Conservation (phyloP, 2,113 vertebrate species). For the Grallaria varia region DNA sequence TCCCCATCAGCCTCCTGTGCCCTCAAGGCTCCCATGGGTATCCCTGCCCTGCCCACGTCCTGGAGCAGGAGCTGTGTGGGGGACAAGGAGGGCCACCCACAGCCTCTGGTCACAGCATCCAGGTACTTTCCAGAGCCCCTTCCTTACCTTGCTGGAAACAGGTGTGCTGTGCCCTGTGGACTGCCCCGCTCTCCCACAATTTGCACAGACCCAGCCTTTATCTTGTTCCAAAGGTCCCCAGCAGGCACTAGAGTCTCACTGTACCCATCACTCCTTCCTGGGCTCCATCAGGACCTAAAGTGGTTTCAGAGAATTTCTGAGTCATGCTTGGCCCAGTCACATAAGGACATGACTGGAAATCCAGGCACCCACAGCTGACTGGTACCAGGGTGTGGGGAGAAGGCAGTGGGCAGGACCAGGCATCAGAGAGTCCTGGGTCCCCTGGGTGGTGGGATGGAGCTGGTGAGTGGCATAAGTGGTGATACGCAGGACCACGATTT, state of each 20-base stretch:
- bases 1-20: neutral
- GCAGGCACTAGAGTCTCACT: neutral
- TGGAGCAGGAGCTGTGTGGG: neutral
- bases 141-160: neutral
- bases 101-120: neutral
- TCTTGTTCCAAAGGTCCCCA: slow-evolving; percentile 61
- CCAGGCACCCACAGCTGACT: neutral
- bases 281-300: neutral
- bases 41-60: accelerated
- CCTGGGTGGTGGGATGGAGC: neutral
- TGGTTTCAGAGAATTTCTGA: neutral
- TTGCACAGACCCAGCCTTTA: neutral
- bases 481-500: neutral
- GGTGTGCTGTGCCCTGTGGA: neutral
- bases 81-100: neutral
- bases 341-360: neutral
- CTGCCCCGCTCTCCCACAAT: neutral
- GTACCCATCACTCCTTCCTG: neutral
- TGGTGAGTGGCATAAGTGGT: neutral
- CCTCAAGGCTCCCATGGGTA: accelerated
- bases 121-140: neutral
- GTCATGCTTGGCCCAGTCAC: neutral
- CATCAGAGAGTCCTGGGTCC: no score
- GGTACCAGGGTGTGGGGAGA: neutral
- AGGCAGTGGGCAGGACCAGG: neutral